Base-by-base conservation (phyloP, 2,113 vertebrate genomes). In the Albula glossodonta region DNA sequence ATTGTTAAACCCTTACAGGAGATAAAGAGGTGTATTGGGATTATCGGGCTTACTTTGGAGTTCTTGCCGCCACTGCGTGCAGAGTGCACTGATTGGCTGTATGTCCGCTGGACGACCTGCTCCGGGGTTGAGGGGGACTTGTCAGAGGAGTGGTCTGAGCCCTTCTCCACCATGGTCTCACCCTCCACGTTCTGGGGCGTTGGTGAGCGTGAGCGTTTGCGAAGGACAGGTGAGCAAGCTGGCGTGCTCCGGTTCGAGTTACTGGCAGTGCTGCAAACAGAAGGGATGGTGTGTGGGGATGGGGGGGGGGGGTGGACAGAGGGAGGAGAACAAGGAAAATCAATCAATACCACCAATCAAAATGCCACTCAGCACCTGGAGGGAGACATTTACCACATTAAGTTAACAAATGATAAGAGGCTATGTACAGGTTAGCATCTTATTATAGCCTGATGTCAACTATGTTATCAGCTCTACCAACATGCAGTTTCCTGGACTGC, bases 141-240 rank as follows among this genome's bases (percentile, higher is more conserved):
- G 93, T 98, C 97, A 0, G 96, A 96, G 19, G 95, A 96, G 90
- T 97, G 97, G 87, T 98, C 97, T 0, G 96, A 97, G 89, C 96
- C 95, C 90, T 98, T 98, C 90, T 98, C 97, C 96, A 98, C 97
- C 97, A 98, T 98, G 94, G 93, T 11, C 92, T 98, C 97, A 88
- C 94, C 96, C 88, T 96, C 96, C 0, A 93, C 92, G 91, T 94
- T 96, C 94, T 96, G 25, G 93, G 96, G n/a, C 0, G 96, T 96
- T 0, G 97, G 96, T 3, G 97, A 97, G 87, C 95, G 96, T 19
- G 96, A 96, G 85, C 96, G 96, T 89, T 97, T 97, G 90, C 96
- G 96, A 90, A 97, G 96, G 94, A 97, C 95, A 1, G 97, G 97
- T 79, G 97, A 98, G 95, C 97, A 97, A 93, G 96, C 96, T 2